phyloP scores from a whole-genome alignment of 37 sponge, comb jelly and placozoan species.

The Aphrocallistes beatrix region DNA sequence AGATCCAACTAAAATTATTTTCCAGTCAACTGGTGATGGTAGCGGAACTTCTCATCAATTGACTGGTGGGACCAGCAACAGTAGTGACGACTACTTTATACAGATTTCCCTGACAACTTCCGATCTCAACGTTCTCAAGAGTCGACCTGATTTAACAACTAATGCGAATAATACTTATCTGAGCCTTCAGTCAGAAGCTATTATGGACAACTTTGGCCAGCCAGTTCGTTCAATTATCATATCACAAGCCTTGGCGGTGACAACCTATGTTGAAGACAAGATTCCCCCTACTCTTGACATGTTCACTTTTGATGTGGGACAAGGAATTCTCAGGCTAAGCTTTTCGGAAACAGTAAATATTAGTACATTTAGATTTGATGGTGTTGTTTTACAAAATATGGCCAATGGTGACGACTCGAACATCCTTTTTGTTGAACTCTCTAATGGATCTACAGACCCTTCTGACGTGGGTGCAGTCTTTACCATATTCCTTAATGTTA shows the following conservation, averaged over 20 bases:
- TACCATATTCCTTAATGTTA: conserved; percentile 31
- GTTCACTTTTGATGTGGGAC: conserved; percentile 46
- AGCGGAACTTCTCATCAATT: conserved; percentile 23
- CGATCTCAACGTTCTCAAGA: conserved; percentile 58
- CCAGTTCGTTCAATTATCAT: conserved; percentile 34
- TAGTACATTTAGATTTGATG: conserved; percentile 25
- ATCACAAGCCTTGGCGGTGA: conserved; percentile 32
- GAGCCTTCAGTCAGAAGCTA: conserved; percentile 34
- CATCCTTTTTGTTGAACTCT: conserved; percentile 18
- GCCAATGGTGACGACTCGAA: conserved; percentile 18
- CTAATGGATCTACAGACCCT: conserved; percentile 11
- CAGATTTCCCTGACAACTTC: conserved; percentile 21
- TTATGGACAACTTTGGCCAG: conserved; percentile 48
- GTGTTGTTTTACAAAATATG: not conserved
- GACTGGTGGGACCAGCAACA: conserved; percentile 22
- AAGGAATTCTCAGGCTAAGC: conserved; percentile 36
- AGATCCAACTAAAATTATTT: conserved; percentile 34
- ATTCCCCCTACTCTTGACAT: conserved; percentile 43
- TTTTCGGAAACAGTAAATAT: conserved; percentile 69
- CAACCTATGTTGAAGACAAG: conserved; percentile 43
- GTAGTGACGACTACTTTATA: conserved; percentile 27
- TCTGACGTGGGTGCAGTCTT: conserved; percentile 21
- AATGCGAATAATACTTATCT: conserved; percentile 30
- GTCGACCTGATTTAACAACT: conserved; percentile 37
- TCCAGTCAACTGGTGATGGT: conserved; percentile 29